These are phyloP conservation scores for Drosophila formosana DNA, from an alignment of 2,888 invertebrate genomes.

Conservation along the genomic window DNA sequence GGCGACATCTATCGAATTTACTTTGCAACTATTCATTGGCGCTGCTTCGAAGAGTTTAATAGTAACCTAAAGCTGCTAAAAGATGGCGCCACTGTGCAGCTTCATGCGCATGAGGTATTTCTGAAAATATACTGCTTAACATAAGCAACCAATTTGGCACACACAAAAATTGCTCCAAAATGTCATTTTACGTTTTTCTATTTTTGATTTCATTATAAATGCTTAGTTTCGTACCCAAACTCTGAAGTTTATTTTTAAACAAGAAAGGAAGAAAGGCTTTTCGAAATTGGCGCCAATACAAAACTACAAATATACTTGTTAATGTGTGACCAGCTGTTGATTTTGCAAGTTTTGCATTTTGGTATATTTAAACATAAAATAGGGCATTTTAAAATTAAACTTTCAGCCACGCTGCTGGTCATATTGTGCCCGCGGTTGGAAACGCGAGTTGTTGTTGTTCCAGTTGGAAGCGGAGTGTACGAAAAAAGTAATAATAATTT, in stretches of 20 bases:
- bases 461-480: slow-evolving; percentile 40
- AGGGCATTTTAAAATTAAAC: neutral
- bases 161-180: neutral
- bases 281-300: neutral
- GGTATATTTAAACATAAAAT: neutral
- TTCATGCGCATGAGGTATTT: no score
- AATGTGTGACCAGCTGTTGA: neutral
- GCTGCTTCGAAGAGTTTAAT: neutral
- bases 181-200: no score
- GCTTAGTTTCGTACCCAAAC: no score
- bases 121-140: no score
- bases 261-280: neutral
- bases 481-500: slow-evolving; percentile 42
- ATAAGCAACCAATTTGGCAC: no score
- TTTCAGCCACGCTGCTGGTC: slow-evolving; percentile 21
- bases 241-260: no score
- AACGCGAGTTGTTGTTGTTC: slow-evolving; percentile 51
- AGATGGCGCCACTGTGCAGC: slow-evolving; percentile 28
- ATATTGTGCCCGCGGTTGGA: slow-evolving; percentile 56
- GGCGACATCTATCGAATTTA: slow-evolving; percentile 21
- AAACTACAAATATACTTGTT: neutral
- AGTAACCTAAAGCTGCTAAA: neutral
- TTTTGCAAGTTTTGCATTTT: neutral
- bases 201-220: no score
- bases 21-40: neutral